Conservation (phyloP, 2,113 vertebrate species). For the Hypanus sabinus region DNA sequence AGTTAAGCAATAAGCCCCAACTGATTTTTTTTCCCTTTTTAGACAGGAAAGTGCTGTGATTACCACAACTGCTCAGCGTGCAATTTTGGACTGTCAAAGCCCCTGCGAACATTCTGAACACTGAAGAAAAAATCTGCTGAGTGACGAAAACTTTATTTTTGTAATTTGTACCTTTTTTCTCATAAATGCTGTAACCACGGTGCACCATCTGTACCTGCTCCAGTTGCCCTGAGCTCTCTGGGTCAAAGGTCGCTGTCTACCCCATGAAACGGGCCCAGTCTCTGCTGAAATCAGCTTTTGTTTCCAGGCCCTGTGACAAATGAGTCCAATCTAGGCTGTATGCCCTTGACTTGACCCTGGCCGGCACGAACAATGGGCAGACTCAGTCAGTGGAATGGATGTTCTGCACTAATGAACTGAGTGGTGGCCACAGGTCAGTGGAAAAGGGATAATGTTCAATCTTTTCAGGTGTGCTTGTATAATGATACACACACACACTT, state of each 20-base stretch:
- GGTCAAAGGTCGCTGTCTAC: slow-evolving; percentile 87
- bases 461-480: slow-evolving; percentile 98
- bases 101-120: slow-evolving; percentile 64
- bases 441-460: slow-evolving; percentile 80
- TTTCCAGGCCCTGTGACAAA: slow-evolving; percentile 94
- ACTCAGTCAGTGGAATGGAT: slow-evolving; percentile 97
- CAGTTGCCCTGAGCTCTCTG: slow-evolving; percentile 69
- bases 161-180: slow-evolving; percentile 72
- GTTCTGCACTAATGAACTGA: slow-evolving; percentile 98
- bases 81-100: slow-evolving; percentile 76
- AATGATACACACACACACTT: slow-evolving; percentile 83
- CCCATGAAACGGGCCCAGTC: slow-evolving; percentile 73
- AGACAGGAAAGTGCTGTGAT: slow-evolving; percentile 76
- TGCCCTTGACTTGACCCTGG: slow-evolving; percentile 99
- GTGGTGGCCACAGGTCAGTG: slow-evolving; percentile 77
- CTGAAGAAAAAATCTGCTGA: slow-evolving; percentile 71
- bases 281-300: slow-evolving; percentile 95
- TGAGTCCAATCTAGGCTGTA: slow-evolving; percentile 98
- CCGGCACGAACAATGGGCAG: slow-evolving; percentile 93
- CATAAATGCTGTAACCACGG: slow-evolving; percentile 61
- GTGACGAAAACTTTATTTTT: slow-evolving; percentile 54
- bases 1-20: slow-evolving; percentile 76
- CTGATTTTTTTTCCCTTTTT: slow-evolving; percentile 68
- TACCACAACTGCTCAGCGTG: slow-evolving; percentile 72
- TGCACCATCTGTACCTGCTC: slow-evolving; percentile 74